These are phyloP conservation scores for Steromphala cineraria DNA, from an alignment of 2,888 invertebrate species.

Conservation along the genomic window DNA sequence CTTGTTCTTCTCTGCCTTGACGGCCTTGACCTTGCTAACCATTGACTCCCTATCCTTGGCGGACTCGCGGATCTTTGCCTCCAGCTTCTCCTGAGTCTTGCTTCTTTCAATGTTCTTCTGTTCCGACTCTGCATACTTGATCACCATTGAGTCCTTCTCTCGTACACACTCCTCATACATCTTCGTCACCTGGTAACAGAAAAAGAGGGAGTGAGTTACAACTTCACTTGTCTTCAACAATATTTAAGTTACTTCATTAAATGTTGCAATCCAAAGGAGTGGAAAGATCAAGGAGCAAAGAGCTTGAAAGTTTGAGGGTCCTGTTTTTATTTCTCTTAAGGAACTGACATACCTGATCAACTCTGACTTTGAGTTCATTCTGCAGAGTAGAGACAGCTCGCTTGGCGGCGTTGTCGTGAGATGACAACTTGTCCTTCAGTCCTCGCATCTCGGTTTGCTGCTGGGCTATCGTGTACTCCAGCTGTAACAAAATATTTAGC, in stretches of 20 bases:
- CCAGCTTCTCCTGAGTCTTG: slow-evolving; percentile 60
- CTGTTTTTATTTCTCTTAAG: too few species aligned
- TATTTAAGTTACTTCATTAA: too few species aligned
- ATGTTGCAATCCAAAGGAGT: too few species aligned
- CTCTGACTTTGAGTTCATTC: slow-evolving; percentile 65
- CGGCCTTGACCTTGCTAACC: slow-evolving; percentile 55
- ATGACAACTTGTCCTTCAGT: slow-evolving; percentile 64
- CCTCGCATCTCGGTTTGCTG: slow-evolving; percentile 66
- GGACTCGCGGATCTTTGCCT: slow-evolving; percentile 64
- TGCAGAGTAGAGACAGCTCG: slow-evolving; percentile 66
- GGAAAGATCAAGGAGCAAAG: too few species aligned
- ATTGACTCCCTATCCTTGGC: slow-evolving; percentile 67
- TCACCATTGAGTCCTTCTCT: slow-evolving; percentile 74
- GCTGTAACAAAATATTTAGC: slow-evolving; percentile 39
- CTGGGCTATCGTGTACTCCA: slow-evolving; percentile 68
- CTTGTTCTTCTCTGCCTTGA: slow-evolving; percentile 67
- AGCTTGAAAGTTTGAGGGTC: too few species aligned
- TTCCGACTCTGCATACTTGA: slow-evolving; percentile 74
- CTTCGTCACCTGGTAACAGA: slow-evolving; percentile 60
- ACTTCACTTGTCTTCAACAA: too few species aligned
- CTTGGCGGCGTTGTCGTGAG: slow-evolving; percentile 70
- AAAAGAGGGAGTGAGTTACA: background rate
- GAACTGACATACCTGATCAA: slow-evolving; percentile 64
- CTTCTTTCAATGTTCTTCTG: slow-evolving; percentile 70
- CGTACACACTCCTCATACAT: slow-evolving; percentile 63